These are phyloP conservation scores for Siderastrea radians DNA, from an alignment of 92 coral and sea anemone species.

Conservation along the genomic window DNA sequence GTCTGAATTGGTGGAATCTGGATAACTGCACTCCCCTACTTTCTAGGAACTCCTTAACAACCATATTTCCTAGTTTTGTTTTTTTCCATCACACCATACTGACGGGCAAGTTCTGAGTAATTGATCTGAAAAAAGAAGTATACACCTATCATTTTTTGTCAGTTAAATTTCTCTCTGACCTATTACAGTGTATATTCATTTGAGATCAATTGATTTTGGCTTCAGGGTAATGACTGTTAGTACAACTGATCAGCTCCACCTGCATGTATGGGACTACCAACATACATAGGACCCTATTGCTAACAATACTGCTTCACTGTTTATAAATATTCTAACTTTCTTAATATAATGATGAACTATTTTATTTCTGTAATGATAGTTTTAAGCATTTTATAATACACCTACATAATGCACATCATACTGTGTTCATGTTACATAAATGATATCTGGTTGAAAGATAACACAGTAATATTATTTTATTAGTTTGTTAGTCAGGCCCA, in stretches of 20 bases:
- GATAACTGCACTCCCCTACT: no score
- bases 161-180: not conserved
- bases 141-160: not conserved
- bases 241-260: not conserved
- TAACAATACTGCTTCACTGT: not conserved
- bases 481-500: not conserved
- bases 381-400: no score
- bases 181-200: not conserved
- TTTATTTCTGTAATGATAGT: no score
- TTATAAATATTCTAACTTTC: not conserved
- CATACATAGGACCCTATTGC: not conserved
- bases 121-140: slow-evolving; percentile 34
- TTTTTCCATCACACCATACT: no score
- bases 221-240: not conserved
- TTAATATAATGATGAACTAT: not conserved
- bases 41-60: no score
- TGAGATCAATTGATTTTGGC: not conserved
- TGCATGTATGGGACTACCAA: not conserved
- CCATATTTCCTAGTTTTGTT: no score
- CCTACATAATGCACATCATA: no score
- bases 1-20: no score
- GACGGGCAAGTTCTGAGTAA: slow-evolving; percentile 62
- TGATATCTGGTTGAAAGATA: not conserved
- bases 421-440: no score
- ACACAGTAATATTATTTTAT: not conserved